Base-by-base conservation (phyloP, 2,113 vertebrate genomes). In the Pluvialis apricaria region DNA sequence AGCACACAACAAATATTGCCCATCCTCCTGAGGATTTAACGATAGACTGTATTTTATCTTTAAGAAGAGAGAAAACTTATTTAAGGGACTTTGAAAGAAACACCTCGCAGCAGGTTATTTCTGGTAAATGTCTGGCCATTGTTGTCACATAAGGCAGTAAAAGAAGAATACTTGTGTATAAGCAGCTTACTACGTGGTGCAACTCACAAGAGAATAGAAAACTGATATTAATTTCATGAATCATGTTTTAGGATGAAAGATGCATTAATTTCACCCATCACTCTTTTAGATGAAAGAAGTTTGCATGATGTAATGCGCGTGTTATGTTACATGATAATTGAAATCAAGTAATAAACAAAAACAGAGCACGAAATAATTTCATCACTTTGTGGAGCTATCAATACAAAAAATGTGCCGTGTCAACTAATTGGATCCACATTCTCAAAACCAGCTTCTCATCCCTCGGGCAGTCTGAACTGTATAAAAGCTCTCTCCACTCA, bases 211-310 rank as follows among this genome's bases (percentile, higher is more conserved):
- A 81, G 69, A 32, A 71, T 15, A 91, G 32, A 75, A 84, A 90
- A 68, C 11, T 11, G 64, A 22, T 62, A 11, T 26, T 29, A 45
- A 66, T 45, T 34, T 31, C 0, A 6, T 90, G 73, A 94, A 87
- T 96, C 79, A 85, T 15, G 18, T 79, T 94, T 95, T 65, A 34
- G 71, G 62, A 90, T 88, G 62, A 95, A 85, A 85, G 90, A 92
- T 79, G 31, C 21, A 11, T 31, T 42, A 12, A 71, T 82, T 88
- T 86, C 60, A 65, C 47, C 75, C 66, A 82, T 65, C 78, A 36
- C 1, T 40, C 8, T 40, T 14, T 19, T 16, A 73, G 75, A 72
- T 93, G 71, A 95, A 88, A 94, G 90, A 18, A 15, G 29, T 55
- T 40, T 1, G 3, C 0, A 29, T 90, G 85, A 90, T 3, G 47